Conservation (phyloP, 2,113 vertebrate genomes). For the Heptranchias perlo region DNA sequence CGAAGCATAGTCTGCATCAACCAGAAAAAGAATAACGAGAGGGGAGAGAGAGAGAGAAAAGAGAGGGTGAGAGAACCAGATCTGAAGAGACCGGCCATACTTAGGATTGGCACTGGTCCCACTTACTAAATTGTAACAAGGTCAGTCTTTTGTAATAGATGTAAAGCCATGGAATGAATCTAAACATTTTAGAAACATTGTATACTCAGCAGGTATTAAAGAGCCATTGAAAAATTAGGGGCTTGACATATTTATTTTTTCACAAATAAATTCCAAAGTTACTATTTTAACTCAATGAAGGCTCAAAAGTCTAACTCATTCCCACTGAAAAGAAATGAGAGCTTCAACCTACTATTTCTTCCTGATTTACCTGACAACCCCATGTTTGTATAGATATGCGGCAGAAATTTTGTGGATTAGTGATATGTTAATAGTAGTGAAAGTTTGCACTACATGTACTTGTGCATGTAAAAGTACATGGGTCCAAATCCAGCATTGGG, state of each 20-base stretch:
- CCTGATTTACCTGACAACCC: neutral
- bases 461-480: neutral
- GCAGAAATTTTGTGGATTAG: neutral
- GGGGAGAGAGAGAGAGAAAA: neutral
- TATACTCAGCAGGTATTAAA: constrained; percentile 26
- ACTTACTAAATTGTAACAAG: constrained; percentile 18
- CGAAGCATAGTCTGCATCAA: neutral
- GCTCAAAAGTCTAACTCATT: neutral
- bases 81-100: neutral
- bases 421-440: neutral
- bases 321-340: neutral
- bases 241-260: constrained; percentile 31
- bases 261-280: constrained; percentile 20
- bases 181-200: constrained; percentile 31
- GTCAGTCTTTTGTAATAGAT: constrained; percentile 6
- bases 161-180: neutral
- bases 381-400: neutral
- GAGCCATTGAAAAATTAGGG: constrained; percentile 31
- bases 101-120: neutral
- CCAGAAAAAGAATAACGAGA: neutral
- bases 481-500: neutral
- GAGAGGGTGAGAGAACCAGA: neutral
- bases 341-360: neutral
- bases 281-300: neutral
- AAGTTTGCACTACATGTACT: neutral